Conservation (phyloP, 2,113 vertebrate genomes). For the Acanthochromis polyacanthus region DNA sequence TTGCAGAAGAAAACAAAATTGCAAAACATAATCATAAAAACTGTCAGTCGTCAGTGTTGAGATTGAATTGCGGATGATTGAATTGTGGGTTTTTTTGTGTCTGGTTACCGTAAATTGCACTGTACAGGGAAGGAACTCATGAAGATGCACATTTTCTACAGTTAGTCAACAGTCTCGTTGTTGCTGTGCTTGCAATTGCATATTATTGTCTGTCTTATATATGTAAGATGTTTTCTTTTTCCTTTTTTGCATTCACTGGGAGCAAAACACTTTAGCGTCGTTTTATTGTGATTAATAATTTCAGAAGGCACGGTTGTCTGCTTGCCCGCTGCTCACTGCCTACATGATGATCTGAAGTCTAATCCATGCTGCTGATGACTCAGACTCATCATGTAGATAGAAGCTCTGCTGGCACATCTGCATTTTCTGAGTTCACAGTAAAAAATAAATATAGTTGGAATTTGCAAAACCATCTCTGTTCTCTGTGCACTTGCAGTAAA, state of each 20-base stretch:
- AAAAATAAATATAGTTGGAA: constrained; percentile 31
- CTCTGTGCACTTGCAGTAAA: constrained; percentile 49
- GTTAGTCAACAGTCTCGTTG: constrained; percentile 12
- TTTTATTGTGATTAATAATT: constrained; percentile 71
- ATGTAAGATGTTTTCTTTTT: not conserved
- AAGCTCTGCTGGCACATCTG: constrained; percentile 52
- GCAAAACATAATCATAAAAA: constrained; percentile 14
- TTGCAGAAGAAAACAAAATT: constrained; percentile 28
- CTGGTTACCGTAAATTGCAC: not conserved
- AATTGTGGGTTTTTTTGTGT: constrained; percentile 27
- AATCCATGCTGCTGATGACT: constrained; percentile 48
- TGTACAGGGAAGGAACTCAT: not conserved
- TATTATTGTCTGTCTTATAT: not conserved
- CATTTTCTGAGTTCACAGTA: constrained; percentile 51
- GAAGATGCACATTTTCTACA: constrained; percentile 20
- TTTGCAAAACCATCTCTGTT: constrained; percentile 38
- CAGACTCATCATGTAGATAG: constrained; percentile 41
- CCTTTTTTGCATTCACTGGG: constrained; percentile 28
- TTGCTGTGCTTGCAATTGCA: constrained; percentile 45
- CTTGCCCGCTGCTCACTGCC: constrained; percentile 36
- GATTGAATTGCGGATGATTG: constrained; percentile 14
- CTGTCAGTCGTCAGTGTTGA: constrained; percentile 17
- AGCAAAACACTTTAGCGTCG: constrained; percentile 38
- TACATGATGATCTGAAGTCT: constrained; percentile 66
- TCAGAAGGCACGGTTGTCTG: constrained; percentile 54